These are phyloP conservation scores for Cyprinus carpio DNA, from an alignment of 2,113 vertebrate genomes.

Conservation along the genomic window DNA sequence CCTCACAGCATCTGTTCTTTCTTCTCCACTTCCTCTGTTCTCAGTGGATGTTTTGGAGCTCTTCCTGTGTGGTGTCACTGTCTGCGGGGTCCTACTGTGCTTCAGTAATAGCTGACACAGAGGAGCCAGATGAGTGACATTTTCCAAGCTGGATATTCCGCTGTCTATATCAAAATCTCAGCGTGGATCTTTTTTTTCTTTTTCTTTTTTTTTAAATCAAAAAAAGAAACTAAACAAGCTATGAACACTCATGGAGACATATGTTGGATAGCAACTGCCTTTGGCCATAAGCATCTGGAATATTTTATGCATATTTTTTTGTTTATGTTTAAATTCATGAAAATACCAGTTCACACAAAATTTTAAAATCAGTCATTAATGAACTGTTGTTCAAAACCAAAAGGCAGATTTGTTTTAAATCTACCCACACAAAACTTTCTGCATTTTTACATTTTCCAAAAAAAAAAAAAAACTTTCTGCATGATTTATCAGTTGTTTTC, in stretches of 20 bases:
- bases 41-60: slow-evolving; percentile 23
- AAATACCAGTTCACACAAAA: too few species aligned
- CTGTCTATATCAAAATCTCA: slow-evolving; percentile 10
- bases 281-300: not conserved
- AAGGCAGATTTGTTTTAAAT: not conserved
- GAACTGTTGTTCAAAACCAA: not conserved
- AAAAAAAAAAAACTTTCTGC: too few species aligned
- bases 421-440: too few species aligned
- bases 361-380: not conserved
- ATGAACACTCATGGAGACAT: not conserved
- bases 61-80: slow-evolving; percentile 16
- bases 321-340: not conserved
- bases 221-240: not conserved
- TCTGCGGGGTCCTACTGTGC: not conserved
- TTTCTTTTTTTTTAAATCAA: not conserved
- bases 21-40: slow-evolving; percentile 7
- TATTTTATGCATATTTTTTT: not conserved
- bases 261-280: not conserved
- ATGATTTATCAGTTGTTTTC: too few species aligned
- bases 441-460: too few species aligned
- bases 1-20: slow-evolving; percentile 35
- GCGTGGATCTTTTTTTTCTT: not conserved
- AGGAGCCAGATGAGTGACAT: slow-evolving; percentile 20
- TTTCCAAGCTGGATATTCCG: slow-evolving; percentile 37
- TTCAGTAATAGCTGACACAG: slow-evolving; percentile 22